phyloP scores from a whole-genome alignment of 2,888 invertebrate genomes.

The Odontocolon sp. region DNA sequence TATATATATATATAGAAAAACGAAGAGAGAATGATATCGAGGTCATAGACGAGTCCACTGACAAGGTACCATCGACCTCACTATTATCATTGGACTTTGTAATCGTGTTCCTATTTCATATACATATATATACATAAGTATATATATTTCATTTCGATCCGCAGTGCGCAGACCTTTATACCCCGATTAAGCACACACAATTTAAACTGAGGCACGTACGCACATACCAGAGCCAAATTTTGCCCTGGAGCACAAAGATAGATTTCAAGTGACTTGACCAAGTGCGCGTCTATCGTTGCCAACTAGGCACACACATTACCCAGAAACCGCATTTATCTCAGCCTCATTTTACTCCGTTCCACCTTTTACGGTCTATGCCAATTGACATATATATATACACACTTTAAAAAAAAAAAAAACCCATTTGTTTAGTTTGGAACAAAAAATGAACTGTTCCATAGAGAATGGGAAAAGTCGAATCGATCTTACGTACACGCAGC shows the following conservation, averaged over 20 bases:
- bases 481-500: too few relatives aligned
- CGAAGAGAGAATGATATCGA: slow-evolving; percentile 24
- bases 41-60: slow-evolving; percentile 48
- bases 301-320: slow-evolving; percentile 53
- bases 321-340: slow-evolving; percentile 32
- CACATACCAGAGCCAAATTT: slow-evolving; percentile 52
- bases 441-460: too few relatives aligned
- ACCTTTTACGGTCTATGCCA: background rate
- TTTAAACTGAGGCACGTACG: background rate
- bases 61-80: slow-evolving; percentile 50
- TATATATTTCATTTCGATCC: too few relatives aligned
- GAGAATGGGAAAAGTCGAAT: too few relatives aligned
- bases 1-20: background rate
- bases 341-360: background rate
- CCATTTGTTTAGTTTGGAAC: too few relatives aligned
- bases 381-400: background rate
- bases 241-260: slow-evolving; percentile 60
- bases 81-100: too few relatives aligned
- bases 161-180: too few relatives aligned
- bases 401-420: too few relatives aligned
- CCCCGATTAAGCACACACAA: background rate
- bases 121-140: too few relatives aligned
- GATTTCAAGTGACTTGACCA: slow-evolving; percentile 55
- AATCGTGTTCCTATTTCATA: too few relatives aligned
- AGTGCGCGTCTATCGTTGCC: slow-evolving; percentile 50